Evolutionary conservation across 2,113 vertebrate genomes (phyloP).

Genomic region (Lepisosteus oculatus): DNA sequence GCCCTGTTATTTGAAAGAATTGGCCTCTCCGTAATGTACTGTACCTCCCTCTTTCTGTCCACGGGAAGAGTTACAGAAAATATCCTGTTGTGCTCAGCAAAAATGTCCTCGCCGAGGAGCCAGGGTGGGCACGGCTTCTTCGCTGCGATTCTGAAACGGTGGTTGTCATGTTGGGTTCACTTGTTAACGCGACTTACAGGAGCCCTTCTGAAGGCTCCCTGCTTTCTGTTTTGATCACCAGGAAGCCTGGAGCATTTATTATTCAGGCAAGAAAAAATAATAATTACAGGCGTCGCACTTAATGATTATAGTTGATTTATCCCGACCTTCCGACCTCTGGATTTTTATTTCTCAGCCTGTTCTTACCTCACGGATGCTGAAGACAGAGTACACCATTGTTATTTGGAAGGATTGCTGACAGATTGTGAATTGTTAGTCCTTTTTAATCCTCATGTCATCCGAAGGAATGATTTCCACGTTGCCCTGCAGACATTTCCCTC

Average conservation of each 20-base stretch:
- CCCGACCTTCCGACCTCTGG: conserved; percentile 1
- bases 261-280: not conserved
- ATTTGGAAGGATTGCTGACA: no score
- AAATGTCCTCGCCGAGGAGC: not conserved
- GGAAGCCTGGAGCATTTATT: not conserved
- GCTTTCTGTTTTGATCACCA: not conserved
- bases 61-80: not conserved
- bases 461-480: not conserved
- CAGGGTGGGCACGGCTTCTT: not conserved
- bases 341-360: not conserved
- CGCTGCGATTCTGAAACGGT: not conserved
- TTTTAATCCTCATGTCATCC: not conserved
- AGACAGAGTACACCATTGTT: no score
- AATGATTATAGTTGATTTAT: conserved; percentile 3
- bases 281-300: conserved; percentile 8
- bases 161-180: no score
- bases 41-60: no score
- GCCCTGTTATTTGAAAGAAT: no score
- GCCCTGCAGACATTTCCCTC: not conserved
- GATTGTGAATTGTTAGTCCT: not conserved
- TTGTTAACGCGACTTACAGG: not conserved
- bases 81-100: not conserved
- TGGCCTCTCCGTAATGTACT: no score
- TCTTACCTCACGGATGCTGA: no score
- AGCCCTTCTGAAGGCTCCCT: not conserved